Conservation (phyloP, 2,888 invertebrate genomes). For the Ormyrus labotus region DNA sequence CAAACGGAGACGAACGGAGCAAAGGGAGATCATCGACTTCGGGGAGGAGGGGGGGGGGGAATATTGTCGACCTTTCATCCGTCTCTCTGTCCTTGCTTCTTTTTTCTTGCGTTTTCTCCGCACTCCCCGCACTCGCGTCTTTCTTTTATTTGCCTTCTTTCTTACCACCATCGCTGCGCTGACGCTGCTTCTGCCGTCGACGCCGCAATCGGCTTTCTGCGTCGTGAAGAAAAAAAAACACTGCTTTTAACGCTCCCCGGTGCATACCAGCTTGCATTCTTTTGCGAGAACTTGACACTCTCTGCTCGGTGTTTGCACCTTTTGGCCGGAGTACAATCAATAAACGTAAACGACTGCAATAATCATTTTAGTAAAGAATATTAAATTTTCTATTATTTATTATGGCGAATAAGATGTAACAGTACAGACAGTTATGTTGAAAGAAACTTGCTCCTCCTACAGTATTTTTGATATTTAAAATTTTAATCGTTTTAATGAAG, state of each 20-base stretch:
- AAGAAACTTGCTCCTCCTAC: no score
- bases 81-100: conserved; percentile 45
- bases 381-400: no score
- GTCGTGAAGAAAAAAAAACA: conserved; percentile 1
- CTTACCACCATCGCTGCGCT: not conserved
- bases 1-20: not conserved
- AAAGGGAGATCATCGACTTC: conserved; percentile 41
- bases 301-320: not conserved
- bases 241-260: conserved; percentile 15
- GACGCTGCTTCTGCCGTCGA: no score
- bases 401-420: no score
- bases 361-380: not conserved
- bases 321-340: conserved; percentile 17
- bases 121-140: conserved; percentile 13
- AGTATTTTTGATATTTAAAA: no score
- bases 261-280: no score
- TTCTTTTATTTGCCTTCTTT: conserved; percentile 44
- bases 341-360: conserved; percentile 9
- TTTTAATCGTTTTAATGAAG: no score
- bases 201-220: not conserved
- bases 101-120: conserved; percentile 31
- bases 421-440: no score
- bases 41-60: not conserved
- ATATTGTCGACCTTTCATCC: conserved; percentile 51
- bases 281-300: conserved; percentile 1